phyloP scores from a whole-genome alignment of 2,113 vertebrate genomes.

The Psittacus erithacus region DNA sequence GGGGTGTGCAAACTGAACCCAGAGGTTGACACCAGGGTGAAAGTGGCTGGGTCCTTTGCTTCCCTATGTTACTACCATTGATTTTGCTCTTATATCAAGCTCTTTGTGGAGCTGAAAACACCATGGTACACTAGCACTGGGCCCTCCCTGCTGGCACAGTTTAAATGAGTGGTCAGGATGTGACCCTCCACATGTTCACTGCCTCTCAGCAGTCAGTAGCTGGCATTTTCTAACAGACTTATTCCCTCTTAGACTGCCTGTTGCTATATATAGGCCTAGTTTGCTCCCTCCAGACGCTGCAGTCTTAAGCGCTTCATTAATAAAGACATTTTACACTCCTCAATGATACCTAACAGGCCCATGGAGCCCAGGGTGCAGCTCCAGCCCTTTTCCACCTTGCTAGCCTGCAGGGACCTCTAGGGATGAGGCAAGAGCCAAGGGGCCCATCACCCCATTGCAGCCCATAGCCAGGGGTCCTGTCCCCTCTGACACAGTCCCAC shows the following conservation, averaged over 20 bases:
- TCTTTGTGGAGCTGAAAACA: neutral
- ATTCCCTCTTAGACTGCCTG: neutral
- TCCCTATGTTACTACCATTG: neutral
- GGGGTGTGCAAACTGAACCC: neutral
- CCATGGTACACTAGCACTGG: fast-evolving
- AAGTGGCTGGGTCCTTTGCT: neutral
- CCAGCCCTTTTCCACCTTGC: neutral
- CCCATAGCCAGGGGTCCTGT: too few species aligned
- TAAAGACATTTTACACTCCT: neutral
- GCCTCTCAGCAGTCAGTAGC: neutral
- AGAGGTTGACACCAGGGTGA: neutral
- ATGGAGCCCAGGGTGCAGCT: neutral
- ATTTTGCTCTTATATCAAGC: neutral
- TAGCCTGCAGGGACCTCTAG: neutral
- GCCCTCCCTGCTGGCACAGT: neutral
- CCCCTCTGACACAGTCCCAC: neutral
- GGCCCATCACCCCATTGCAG: neutral
- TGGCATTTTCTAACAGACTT: neutral
- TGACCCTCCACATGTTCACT: neutral
- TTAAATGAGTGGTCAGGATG: neutral
- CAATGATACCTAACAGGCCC: neutral
- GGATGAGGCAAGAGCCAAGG: fast-evolving
- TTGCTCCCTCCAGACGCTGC: neutral
- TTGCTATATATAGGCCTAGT: neutral
- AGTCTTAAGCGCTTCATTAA: neutral